A percentile compares a stretch with the other conserved stretches of the same genome.
Conservation (phyloP, 2,797 vertebrate genomes). For the Spondyliosoma cantharus region DNA sequence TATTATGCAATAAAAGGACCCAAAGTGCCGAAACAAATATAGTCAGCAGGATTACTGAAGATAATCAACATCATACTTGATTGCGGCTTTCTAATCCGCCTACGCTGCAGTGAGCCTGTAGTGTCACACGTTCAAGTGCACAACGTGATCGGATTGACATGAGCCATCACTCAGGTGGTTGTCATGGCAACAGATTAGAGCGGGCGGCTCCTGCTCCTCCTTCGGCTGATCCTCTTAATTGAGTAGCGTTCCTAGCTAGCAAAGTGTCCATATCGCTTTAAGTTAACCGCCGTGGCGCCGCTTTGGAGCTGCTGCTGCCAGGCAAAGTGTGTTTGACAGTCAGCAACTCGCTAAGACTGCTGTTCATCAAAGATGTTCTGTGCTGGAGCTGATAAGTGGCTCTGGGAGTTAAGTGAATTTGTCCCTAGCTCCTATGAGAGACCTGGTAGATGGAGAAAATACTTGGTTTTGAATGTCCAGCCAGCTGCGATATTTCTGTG, state of each 20-base stretch:
- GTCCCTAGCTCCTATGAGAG: conserved; percentile 28
- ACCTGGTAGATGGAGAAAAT: conserved; percentile 29
- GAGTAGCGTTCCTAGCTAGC: conserved; percentile 47
- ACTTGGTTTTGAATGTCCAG: conserved; percentile 49
- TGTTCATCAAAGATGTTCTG: conserved; percentile 65
- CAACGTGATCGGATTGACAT: neutral
- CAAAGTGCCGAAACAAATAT: conserved; percentile 26
- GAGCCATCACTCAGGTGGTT: conserved; percentile 49
- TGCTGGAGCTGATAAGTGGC: conserved; percentile 50
- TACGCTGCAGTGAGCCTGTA: neutral
- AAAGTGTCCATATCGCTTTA: conserved; percentile 62
- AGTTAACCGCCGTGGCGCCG: conserved; percentile 1
- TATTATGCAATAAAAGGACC: conserved; percentile 38
- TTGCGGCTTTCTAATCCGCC: conserved; percentile 37
- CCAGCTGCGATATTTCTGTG: conserved; percentile 34
- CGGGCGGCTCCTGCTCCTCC: conserved; percentile 18
- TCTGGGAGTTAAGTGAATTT: conserved; percentile 62
- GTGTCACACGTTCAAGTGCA: conserved; percentile 12
- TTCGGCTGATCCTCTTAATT: conserved; percentile 71
- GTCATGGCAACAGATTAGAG: conserved; percentile 68
- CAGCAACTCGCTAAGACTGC: conserved; percentile 44
- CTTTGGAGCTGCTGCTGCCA: no score
- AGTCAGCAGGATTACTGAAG: conserved; percentile 32
- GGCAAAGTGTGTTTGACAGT: conserved; percentile 53
- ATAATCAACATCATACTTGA: conserved; percentile 36